Evolutionary conservation across 2,797 vertebrate species (phyloP), one percentile per base, ranked within the genome.

Genomic region (Alca torda): DNA sequence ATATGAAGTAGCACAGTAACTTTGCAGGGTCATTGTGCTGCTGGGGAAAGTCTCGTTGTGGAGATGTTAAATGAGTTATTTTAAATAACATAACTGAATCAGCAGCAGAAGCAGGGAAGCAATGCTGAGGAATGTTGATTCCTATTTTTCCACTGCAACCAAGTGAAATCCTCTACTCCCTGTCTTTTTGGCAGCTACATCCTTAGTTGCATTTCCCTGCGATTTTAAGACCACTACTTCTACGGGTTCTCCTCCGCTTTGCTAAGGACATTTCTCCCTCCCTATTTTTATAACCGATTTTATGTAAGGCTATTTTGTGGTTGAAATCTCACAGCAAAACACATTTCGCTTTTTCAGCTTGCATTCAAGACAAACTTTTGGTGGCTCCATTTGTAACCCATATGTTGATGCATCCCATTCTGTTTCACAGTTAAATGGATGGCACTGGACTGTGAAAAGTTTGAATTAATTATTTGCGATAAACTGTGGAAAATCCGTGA

Each of bases 351-450:
- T 94, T 97, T 96, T 96, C 97, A 97, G 96, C 82, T 88, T 93
- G 95, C 95, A 97, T 97, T 97, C 97, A 96, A 95, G 94, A 95
- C 85, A 92, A 96, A 96, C 94, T 96, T 96, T 97, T 88, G 93
- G 96, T 97, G 89, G 87, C 82, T 97, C 92, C 92, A 93, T 94
- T 95, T 97, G 94, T 93, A 97, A 97, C 96, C 96, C 96, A 97
- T 96, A 97, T 97, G 97, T 94, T 93, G 89, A 96, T 76, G 87
- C 94, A 96, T 94, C 87, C 95, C 94, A 57, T 93, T 93, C 95
- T 96, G 93, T 94, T 97, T 96, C 95, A 95, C 95, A 95, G 95
- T 97, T 96, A 97, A 97, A 97, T 67, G 91, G 92, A 94, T 96
- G 92, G 94, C 89, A 93, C 84, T 70, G 96, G 96, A 97, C 97